Base-by-base conservation (phyloP, 2,888 invertebrate genomes). In the Pardosa pseudoannulata region DNA sequence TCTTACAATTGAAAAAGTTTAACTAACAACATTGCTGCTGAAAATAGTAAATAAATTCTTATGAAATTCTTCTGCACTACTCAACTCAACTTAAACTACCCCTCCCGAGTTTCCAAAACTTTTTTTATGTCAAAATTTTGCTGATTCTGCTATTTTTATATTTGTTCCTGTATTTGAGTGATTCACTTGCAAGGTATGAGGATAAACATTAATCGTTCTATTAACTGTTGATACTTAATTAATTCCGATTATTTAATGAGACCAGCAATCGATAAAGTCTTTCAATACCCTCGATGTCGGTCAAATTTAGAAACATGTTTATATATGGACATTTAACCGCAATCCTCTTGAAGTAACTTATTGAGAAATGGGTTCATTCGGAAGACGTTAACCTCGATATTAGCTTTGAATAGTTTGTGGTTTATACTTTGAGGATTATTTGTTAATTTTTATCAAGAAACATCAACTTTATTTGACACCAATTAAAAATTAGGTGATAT, bases 271-370 rank as follows among this genome's bases (percentile, higher is more conserved):
- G n/a, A n/a, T n/a, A n/a, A n/a, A n/a, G n/a, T n/a, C n/a, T n/a
- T n/a, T n/a, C n/a, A n/a, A n/a, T n/a, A n/a, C n/a, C 36, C 68
- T 23, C 7, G 56, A 81, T 56, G 70, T 81, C 81, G 81, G 81
- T 81, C 81, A 81, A 36, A 75, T 75, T 75, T 81, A 68, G 70
- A 70, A 70, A 73, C 72, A 83, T 78, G 78, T 79, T 85, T 85
- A 85, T 85, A 85, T 85, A 85, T 85, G 83, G 83, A 39, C 78
- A 85, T 85, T 71, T n/a, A 11, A 16, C 16, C 16, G 36, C 1
- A 31, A n/a, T 73, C 9, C 13, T 16, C 16, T 9, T n/a, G 19
- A 36, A 32, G 23, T 32, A 67, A 67, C 19, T 67, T 6, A 32
- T 65, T 65, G 11, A 56, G 56, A 56, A 56, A 56, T 56, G 23